These are phyloP conservation scores for Lamprologus tigripictilis DNA, from an alignment of 2,113 vertebrate species.

Conservation along the genomic window DNA sequence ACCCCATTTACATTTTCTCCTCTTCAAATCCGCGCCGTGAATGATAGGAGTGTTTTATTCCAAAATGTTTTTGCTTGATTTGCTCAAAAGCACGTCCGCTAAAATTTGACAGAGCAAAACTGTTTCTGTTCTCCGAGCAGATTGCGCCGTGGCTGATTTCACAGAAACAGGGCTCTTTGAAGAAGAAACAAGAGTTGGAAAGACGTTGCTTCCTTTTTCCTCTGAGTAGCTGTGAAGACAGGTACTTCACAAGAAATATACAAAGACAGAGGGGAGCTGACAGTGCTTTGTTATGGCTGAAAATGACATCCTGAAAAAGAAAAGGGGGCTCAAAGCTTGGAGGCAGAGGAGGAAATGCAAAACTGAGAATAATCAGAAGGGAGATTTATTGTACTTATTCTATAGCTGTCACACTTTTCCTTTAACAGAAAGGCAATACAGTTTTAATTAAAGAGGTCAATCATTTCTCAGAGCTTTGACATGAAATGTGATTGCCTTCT, in stretches of 20 bases:
- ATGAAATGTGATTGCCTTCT: slow-evolving; percentile 25
- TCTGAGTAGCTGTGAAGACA: slow-evolving; percentile 47
- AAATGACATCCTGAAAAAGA: slow-evolving; percentile 46
- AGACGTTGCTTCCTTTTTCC: slow-evolving; percentile 44
- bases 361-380: slow-evolving; percentile 49
- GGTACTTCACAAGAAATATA: slow-evolving; percentile 63
- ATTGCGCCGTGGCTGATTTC: slow-evolving; percentile 46
- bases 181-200: slow-evolving; percentile 50
- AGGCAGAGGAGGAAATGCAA: slow-evolving; percentile 31
- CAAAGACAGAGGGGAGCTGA: slow-evolving; percentile 61
- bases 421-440: slow-evolving; percentile 35
- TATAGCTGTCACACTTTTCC: slow-evolving; percentile 50
- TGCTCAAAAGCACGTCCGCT: slow-evolving; percentile 3
- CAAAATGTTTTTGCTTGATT: slow-evolving; percentile 31
- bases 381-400: slow-evolving; percentile 63
- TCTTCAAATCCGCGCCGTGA: not conserved
- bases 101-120: slow-evolving; percentile 54
- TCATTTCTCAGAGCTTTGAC: slow-evolving; percentile 48
- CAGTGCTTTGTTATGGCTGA: slow-evolving; percentile 52
- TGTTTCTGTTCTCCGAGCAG: slow-evolving; percentile 42
- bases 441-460: slow-evolving; percentile 65
- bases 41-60: not conserved
- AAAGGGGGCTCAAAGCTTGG: slow-evolving; percentile 40
- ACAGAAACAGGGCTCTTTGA: slow-evolving; percentile 54
- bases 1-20: not conserved